Conservation (phyloP, 2,888 invertebrate genomes). For the Drosophila neonasuta region DNA sequence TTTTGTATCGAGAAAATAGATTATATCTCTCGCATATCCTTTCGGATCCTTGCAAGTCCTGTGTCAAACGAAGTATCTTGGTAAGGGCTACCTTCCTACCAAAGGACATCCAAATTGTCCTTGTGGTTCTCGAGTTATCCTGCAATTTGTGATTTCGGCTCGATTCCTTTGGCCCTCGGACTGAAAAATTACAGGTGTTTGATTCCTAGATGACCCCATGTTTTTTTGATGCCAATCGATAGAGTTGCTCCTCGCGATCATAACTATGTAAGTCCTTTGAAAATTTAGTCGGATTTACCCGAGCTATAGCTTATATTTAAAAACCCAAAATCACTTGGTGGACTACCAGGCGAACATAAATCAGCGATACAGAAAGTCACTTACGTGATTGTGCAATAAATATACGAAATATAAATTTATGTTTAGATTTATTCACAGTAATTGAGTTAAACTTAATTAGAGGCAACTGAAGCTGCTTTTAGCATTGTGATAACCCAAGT, state of each 20-base stretch:
- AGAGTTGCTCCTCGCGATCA: neutral
- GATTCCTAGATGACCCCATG: no score
- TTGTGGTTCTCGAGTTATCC: no score
- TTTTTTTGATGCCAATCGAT: no score
- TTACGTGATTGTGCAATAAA: neutral
- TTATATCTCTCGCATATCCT: neutral
- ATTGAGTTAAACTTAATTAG: slow-evolving; percentile 57
- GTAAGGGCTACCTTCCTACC: no score
- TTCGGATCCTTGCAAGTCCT: neutral
- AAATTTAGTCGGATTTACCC: neutral
- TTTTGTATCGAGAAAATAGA: neutral
- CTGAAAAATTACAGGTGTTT: no score
- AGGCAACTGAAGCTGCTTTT: slow-evolving; percentile 54
- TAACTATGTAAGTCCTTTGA: neutral
- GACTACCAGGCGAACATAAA: neutral
- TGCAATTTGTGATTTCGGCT: neutral
- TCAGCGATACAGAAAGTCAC: neutral
- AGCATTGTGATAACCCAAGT: slow-evolving; percentile 43
- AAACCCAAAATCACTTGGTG: no score
- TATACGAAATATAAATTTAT: neutral
- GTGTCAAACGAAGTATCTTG: no score
- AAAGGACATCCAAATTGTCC: no score
- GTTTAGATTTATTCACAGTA: slow-evolving; percentile 60
- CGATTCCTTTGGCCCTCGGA: neutral
- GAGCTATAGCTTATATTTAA: no score